Percentiles rank a stretch among this genome's conserved stretches.
Conservation (phyloP, 2,888 invertebrate genomes). For the Acheta domesticus region DNA sequence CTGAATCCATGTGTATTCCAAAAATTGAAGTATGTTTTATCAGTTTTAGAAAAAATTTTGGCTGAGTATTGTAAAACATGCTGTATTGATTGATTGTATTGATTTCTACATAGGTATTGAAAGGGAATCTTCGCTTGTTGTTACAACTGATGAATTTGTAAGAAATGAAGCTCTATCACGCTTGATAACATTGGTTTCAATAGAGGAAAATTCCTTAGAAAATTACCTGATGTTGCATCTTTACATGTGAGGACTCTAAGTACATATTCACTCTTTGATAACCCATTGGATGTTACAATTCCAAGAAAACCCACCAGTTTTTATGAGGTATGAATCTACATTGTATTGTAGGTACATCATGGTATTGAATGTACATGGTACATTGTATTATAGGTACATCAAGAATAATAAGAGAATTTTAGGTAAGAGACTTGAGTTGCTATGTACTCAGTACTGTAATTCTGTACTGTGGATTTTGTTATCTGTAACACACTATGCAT, state of each 20-base stretch:
- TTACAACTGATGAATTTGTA: constrained; percentile 46
- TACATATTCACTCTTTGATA: constrained; percentile 33
- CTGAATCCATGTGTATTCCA: constrained; percentile 57
- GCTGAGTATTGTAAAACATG: too few relatives aligned
- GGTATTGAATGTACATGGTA: too few relatives aligned
- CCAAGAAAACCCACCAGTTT: constrained; percentile 44
- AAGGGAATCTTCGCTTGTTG: constrained; percentile 52
- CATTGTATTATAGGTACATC: too few relatives aligned
- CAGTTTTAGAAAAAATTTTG: too few relatives aligned
- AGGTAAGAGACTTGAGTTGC: too few relatives aligned
- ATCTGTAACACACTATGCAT: too few relatives aligned
- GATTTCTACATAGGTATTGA: constrained; percentile 46
- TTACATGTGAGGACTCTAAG: constrained; percentile 42
- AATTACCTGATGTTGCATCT: constrained; percentile 52
- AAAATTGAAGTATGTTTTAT: constrained; percentile 49
- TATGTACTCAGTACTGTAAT: too few relatives aligned
- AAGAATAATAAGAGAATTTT: too few relatives aligned
- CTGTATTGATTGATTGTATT: too few relatives aligned
- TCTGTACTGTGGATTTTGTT: too few relatives aligned
- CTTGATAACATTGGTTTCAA: constrained; percentile 52
- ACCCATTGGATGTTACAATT: constrained; percentile 45
- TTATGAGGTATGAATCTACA: constrained; percentile 45
- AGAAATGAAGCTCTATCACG: constrained; percentile 54
- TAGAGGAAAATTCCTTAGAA: constrained; percentile 48
- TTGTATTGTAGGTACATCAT: not conserved